phyloP scores from a whole-genome alignment of 2,113 vertebrate genomes.

The Ageneiosus marmoratus region DNA sequence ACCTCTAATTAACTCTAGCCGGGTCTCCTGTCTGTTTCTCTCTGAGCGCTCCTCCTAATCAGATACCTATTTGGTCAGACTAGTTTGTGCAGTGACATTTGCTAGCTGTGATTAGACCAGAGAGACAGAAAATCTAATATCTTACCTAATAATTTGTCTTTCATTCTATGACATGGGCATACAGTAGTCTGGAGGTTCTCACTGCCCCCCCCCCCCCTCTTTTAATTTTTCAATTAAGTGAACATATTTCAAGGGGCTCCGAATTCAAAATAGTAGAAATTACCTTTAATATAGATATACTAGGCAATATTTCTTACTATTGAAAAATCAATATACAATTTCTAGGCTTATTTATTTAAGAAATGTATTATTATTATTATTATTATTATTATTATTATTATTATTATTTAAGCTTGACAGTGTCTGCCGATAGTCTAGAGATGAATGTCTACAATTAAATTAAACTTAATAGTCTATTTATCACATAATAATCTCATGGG shows the following conservation, averaged over 20 bases:
- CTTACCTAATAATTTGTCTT: not conserved
- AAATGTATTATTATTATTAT: not conserved
- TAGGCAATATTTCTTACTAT: not conserved
- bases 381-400: no score
- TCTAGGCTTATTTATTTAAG: not conserved
- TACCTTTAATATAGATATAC: no score
- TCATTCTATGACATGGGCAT: not conserved
- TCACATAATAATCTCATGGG: no score
- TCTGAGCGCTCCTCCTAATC: constrained; percentile 45
- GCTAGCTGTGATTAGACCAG: not conserved
- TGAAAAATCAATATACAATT: not conserved
- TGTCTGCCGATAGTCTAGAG: not conserved
- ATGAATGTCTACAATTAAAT: not conserved
- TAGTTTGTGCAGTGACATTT: constrained; percentile 21
- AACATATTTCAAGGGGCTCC: not conserved
- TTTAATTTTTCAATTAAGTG: not conserved
- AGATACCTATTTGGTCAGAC: constrained; percentile 37
- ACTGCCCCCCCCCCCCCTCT: no score
- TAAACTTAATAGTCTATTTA: not conserved
- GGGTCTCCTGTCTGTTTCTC: constrained; percentile 48
- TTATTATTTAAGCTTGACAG: no score
- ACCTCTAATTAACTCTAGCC: constrained; percentile 55
- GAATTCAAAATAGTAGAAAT: not conserved
- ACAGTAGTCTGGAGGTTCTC: no score
- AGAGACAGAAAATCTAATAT: not conserved